Percentiles rank a stretch among this genome's conserved stretches.
These are phyloP conservation scores for Octopus bimaculoides DNA, from an alignment of 1,140 invertebrate genomes.

Conservation along the genomic window DNA sequence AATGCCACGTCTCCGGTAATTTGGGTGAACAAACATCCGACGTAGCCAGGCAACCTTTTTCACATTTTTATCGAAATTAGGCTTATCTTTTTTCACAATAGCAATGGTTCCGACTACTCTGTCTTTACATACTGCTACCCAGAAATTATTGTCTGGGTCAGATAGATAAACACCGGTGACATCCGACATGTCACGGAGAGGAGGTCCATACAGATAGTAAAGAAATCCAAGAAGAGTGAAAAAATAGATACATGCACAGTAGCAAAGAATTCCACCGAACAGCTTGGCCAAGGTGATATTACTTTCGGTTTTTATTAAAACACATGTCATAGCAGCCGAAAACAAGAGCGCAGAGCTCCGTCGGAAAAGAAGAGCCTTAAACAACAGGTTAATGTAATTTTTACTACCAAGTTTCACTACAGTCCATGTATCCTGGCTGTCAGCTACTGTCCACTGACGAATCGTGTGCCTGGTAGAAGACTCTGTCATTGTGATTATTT, in stretches of 20 bases:
- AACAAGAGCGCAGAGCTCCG: neutral
- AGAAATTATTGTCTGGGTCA: conserved; percentile 13
- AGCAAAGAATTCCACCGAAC: neutral
- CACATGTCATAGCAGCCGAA: neutral
- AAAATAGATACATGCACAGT: neutral
- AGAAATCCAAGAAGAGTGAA: conserved; percentile 8
- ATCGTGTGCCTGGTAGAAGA: neutral
- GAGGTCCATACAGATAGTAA: conserved; percentile 15
- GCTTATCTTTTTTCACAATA: neutral
- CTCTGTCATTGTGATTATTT: too few relatives aligned
- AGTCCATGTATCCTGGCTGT: neutral
- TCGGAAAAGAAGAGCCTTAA: neutral
- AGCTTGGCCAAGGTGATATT: neutral
- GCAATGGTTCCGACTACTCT: conserved; percentile 20
- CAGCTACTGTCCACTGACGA: neutral
- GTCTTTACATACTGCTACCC: conserved; percentile 16
- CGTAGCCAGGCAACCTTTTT: conserved; percentile 18
- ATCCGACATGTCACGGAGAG: conserved; percentile 14
- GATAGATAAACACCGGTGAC: conserved; percentile 14
- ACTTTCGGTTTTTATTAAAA: neutral
- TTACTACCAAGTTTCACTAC: neutral
- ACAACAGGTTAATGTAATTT: neutral
- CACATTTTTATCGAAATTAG: neutral
- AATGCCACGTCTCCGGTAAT: conserved; percentile 16
- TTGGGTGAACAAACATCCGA: conserved; percentile 16